Conservation (phyloP, 2,797 vertebrate genomes). For the Hyperoplus lanceolatus region DNA sequence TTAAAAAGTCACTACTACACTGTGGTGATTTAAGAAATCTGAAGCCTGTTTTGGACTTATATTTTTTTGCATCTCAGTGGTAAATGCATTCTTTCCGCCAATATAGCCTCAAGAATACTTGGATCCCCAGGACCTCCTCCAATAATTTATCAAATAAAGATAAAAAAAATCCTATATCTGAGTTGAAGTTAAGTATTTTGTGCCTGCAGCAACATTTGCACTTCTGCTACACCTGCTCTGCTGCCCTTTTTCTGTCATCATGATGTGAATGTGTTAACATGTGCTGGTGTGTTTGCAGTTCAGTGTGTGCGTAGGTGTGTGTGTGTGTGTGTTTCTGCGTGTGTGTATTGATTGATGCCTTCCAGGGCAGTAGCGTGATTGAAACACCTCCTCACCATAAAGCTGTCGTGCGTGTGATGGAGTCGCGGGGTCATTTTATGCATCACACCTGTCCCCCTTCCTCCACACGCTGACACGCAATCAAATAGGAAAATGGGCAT, state of each 20-base stretch:
- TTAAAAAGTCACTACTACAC: constrained; percentile 14
- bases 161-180: constrained; percentile 29
- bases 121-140: not conserved
- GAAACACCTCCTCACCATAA: constrained; percentile 86
- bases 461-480: constrained; percentile 78
- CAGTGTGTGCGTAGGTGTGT: constrained; percentile 18
- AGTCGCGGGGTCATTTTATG: constrained; percentile 83
- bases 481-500: constrained; percentile 85
- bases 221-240: constrained; percentile 46
- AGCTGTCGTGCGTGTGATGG: constrained; percentile 84
- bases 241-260: constrained; percentile 63
- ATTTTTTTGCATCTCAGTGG: not conserved
- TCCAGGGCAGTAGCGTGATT: constrained; percentile 78
- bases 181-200: constrained; percentile 43
- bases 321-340: constrained; percentile 21
- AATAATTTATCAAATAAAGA: constrained; percentile 22
- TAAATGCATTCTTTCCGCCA: constrained; percentile 6
- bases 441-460: constrained; percentile 85
- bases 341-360: constrained; percentile 80
- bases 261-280: constrained; percentile 50
- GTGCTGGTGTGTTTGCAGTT: constrained; percentile 38
- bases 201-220: constrained; percentile 44
- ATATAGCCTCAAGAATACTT: constrained; percentile 19
- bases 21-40: not conserved
- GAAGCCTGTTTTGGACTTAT: constrained; percentile 9